Evolutionary conservation across 2,888 invertebrate genomes (phyloP), one percentile per base, ranked within the genome.

Genomic region (Caenorhabditis sp.): DNA sequence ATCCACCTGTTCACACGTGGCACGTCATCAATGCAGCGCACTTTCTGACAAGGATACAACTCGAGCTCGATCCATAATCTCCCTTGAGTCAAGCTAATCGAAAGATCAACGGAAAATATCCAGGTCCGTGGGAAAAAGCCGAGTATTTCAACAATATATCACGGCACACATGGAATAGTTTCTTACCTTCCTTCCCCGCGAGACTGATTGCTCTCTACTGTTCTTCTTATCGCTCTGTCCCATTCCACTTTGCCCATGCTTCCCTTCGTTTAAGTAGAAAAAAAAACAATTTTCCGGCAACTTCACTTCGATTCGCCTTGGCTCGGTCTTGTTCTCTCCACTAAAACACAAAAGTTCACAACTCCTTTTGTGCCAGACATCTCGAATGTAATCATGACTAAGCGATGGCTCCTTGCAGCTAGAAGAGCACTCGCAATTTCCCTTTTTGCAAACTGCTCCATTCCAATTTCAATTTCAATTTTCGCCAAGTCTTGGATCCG

Each of bases 381-480:
- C 20, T 44, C 47, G 26, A n/a, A 47, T 47, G 20, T 47, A 61
- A 64, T 64, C 51, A 65, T 74, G 60, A 51, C 74, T 65, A 51
- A 67, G 65, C 58, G 65, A 40, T 58, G 35, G 18, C n/a, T n/a
- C n/a, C n/a, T 28, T 55, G 47, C 32, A 35, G 40, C 6, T 2
- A 40, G 11, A 11, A 22, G 40, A 40, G 40, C 65, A 50, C 64
- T 47, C 72, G 72, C 35, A 58, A 74, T 74, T 74, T 74, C 74
- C 65, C 40, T 40, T 35, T 64, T 51, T 64, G 20, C 40, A 53
- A 67, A 67, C 22, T 61, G 37, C 40, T 35, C 35, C 55, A 20
- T 56, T 56, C 55, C 64, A 64, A 72, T 67, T 76, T 40, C 44
- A 67, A 67, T 76, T 76, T 61, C 76, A 76, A 67, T 76, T 76